phyloP scores from a whole-genome alignment of 2,113 vertebrate genomes.

The Sylvietta virens region DNA sequence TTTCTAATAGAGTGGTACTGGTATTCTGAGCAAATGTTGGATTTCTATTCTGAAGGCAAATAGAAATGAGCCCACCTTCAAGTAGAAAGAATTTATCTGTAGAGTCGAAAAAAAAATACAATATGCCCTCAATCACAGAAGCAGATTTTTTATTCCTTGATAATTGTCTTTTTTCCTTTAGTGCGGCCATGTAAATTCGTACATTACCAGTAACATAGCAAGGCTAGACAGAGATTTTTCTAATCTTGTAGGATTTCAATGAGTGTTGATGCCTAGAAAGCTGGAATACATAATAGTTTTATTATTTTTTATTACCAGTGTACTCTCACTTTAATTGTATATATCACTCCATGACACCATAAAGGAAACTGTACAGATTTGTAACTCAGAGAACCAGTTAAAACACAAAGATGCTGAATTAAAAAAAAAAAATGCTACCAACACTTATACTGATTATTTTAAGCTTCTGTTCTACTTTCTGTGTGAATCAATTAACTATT shows the following conservation, averaged over 20 bases:
- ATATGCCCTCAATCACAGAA: not conserved
- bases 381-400: not conserved
- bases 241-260: not conserved
- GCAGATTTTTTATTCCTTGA: not conserved
- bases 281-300: not conserved
- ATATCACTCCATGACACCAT: not conserved
- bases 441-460: not conserved
- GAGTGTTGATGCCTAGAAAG: not conserved
- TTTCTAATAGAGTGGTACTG: not conserved
- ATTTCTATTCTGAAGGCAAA: not conserved
- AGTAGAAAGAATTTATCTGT: not conserved
- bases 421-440: not conserved
- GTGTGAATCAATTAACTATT: not conserved
- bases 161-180: not conserved
- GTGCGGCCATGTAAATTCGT: not conserved
- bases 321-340: not conserved
- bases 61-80: not conserved
- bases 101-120: not conserved
- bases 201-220: not conserved
- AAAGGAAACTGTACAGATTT: not conserved
- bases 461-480: not conserved
- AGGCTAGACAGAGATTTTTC: not conserved
- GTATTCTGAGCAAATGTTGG: not conserved
- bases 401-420: not conserved
- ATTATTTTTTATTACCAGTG: not conserved